Evolutionary conservation across 1,140 invertebrate species (phyloP), one percentile per base, ranked within the genome.

Genomic region (Bombus picipes): DNA sequence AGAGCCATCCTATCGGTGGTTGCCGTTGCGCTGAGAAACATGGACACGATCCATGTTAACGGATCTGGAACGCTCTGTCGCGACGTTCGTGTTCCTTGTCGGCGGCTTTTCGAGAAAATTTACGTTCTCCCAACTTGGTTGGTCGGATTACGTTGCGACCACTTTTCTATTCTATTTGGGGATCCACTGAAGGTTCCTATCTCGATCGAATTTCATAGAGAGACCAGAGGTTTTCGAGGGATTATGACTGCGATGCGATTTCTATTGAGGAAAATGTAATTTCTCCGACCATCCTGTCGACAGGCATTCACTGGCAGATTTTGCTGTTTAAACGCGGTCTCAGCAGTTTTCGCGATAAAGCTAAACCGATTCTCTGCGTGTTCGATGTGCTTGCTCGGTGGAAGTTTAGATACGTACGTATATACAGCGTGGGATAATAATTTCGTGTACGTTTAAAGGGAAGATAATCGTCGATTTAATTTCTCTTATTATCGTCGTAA

Each of bases 221-320:
- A 22, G 22, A 10, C 2, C 12, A 8, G 34, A 9, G 47, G 41
- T 41, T 81, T 59, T 68, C 77, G 2, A 25, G 15, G 66, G 43
- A 57, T 81, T 70, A 53, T 15, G 37, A 8, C 5, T 43, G 47
- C 28, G 47, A n/a, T 15, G 53, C 65, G 10, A 81, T 81, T 81
- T 81, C 70, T 57, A 81, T 59, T 43, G 43, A 32, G 71, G 25
- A 53, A 53, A 53, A 53, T 53, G 47, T 53, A 53, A 53, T 53
- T 53, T 22, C 47, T 53, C 47, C 47, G 47, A 15, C 57, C 57
- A n/a, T 32, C 15, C n/a, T 18, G 13, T 66, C 65, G 65, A 9
- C 15, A 34, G 8, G 2, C 15, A 34, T 68, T 39, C 13, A 39
- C 41, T 34, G 37, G 47, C 47, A 53, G 47, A 53, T 53, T 53